Evolutionary conservation across 2,888 invertebrate species (phyloP), one percentile per base, ranked within the genome.

Genomic region (Sepioteuthis lessoniana): DNA sequence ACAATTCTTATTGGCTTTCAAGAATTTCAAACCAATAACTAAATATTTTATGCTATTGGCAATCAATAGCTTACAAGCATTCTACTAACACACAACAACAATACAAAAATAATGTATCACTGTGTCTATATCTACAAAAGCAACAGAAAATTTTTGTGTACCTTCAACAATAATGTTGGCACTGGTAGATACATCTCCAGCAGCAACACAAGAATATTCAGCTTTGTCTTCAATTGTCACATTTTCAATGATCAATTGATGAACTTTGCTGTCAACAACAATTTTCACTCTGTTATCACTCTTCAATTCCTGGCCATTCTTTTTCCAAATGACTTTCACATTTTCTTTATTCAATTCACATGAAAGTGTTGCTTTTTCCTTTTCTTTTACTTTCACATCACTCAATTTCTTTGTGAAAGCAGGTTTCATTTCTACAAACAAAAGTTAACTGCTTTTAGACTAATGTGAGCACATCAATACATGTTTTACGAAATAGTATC

Each of bases 221-320:
- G 96, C 97, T 90, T 95, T 95, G 94, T 97, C 96, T 46, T 96
- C 96, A 31, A 96, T 94, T 21, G 95, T 95, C n/a, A 96, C 96
- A 91, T 96, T 95, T 93, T 95, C 95, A 94, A 97, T 94, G 90
- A 95, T 95, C 25, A 97, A 95, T 37, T 95, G 95, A 94, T 97
- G 96, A 28, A 94, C 95, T 76, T 95, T 95, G 47, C 96, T 98
- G 97, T 99, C 98, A 96, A 98, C 98, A 94, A 98, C 98, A 46
- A 99, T 98, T 96, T 91, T 91, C 91, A 91, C 38, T 25, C 31
- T 25, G 13, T 91, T 91, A 19, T 38, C 91, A 38, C 91, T 91
- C 46, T 91, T 91, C 42, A 91, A 42, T 91, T 91, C 91, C 21
- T 91, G 8, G 38, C 91, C 91, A 91, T 91, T 91, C 91, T 92